A percentile compares a stretch with the other conserved stretches of the same genome.
phyloP scores from a whole-genome alignment of 2,888 invertebrate genomes.

The Orgyia antiqua region DNA sequence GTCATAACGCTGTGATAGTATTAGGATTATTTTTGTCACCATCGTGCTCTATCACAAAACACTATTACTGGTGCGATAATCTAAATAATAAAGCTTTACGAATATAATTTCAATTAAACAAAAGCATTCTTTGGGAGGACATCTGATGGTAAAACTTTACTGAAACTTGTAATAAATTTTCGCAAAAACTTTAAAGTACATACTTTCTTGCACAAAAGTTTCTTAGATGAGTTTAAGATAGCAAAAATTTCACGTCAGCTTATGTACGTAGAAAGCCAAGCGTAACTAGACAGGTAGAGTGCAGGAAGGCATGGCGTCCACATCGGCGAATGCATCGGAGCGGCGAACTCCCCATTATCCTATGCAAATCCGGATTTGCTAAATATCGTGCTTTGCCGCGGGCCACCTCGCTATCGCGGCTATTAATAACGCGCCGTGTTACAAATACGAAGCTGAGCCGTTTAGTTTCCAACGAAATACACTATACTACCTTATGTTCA shows the following conservation, averaged over 20 bases:
- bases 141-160: too few relatives aligned
- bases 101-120: too few relatives aligned
- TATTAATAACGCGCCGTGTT: conserved; percentile 69
- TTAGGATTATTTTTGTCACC: too few relatives aligned
- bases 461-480: conserved; percentile 44
- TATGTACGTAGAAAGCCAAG: conserved; percentile 32
- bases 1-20: too few relatives aligned
- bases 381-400: conserved; percentile 68
- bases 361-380: conserved; percentile 74
- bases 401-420: conserved; percentile 67
- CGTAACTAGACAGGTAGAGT: conserved; percentile 24
- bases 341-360: conserved; percentile 58
- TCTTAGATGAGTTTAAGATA: conserved; percentile 17
- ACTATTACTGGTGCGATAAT: too few relatives aligned
- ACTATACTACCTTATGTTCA: conserved; percentile 21
- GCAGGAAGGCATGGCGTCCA: conserved; percentile 31
- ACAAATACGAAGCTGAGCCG: conserved; percentile 63
- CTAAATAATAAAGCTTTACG: too few relatives aligned
- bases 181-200: too few relatives aligned
- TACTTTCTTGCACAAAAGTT: too few relatives aligned
- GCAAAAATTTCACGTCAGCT: conserved; percentile 18
- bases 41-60: too few relatives aligned
- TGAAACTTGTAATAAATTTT: too few relatives aligned
- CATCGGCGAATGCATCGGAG: conserved; percentile 41
- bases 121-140: too few relatives aligned